Percentiles rank a stretch among this genome's conserved stretches.
These are phyloP conservation scores for Acipenser ruthenus DNA, from an alignment of 2,797 vertebrate genomes.

Conservation along the genomic window DNA sequence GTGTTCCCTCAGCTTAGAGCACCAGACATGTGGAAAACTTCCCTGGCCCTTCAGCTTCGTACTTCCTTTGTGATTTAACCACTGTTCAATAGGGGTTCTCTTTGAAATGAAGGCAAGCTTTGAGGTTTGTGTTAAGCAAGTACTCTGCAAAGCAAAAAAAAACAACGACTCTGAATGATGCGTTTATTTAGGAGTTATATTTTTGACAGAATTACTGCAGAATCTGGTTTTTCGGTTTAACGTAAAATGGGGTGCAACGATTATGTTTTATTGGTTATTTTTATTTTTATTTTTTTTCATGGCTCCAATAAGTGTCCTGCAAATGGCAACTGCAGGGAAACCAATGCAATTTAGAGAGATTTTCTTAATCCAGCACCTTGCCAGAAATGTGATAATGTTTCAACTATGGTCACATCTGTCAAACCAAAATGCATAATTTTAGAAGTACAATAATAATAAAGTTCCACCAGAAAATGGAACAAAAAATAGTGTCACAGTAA, in stretches of 20 bases:
- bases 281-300: slow-evolving; percentile 23
- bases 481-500: slow-evolving; percentile 30
- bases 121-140: slow-evolving; percentile 38
- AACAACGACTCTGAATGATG: slow-evolving; percentile 42
- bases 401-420: slow-evolving; percentile 32
- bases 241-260: slow-evolving; percentile 54
- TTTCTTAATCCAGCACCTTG: slow-evolving; percentile 11
- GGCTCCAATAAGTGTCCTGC: slow-evolving; percentile 35
- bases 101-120: slow-evolving; percentile 72
- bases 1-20: no score
- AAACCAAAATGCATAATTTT: slow-evolving; percentile 28
- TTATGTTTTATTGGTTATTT: slow-evolving; percentile 35
- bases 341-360: not conserved
- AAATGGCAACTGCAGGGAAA: slow-evolving; percentile 29
- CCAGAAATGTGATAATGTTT: slow-evolving; percentile 22
- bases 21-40: slow-evolving; percentile 13
- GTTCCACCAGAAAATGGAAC: slow-evolving; percentile 37
- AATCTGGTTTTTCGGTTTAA: slow-evolving; percentile 33
- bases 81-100: slow-evolving; percentile 56
- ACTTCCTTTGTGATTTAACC: slow-evolving; percentile 34
- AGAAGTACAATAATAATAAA: slow-evolving; percentile 43
- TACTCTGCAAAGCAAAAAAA: slow-evolving; percentile 38
- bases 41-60: slow-evolving; percentile 27
- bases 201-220: slow-evolving; percentile 27
- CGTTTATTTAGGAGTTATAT: slow-evolving; percentile 8